Base-by-base conservation (phyloP, 2,797 vertebrate genomes). In the Smutsia temminckii region DNA sequence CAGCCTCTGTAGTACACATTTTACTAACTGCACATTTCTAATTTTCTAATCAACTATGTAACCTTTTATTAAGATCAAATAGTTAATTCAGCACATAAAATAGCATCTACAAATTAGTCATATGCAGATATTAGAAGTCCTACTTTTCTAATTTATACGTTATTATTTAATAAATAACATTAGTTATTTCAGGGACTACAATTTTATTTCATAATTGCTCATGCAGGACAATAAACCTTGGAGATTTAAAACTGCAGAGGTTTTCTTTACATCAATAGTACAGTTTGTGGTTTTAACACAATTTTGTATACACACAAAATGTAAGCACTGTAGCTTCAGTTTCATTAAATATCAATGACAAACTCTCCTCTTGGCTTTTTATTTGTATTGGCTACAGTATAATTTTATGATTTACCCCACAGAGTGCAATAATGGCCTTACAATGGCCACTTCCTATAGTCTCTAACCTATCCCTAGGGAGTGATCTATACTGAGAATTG, bases 381-480 rank as follows among this genome's bases (percentile, higher is more conserved):
- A 95, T 97, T 96, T 97, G 40, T 96, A 92, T 84, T 86, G 83
- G 46, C 75, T 89, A 84, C 57, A 93, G 84, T 71, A 81, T 89
- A 95, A 95, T 97, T 95, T 97, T 88, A 91, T 91, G 83, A 97
- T 97, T 97, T 97, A 95, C 51, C 91, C 61, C 90, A 93, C 79
- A 87, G 69, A 88, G 71, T 89, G 42, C 61, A 85, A 59, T 95
- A 96, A 96, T 87, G 74, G 40, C 40, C 69, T 95, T 94, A 75
- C 91, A 96, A 96, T 89, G 88, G 92, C 68, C 61, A 81, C 78
- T 96, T 96, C 40, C 49, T 53, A 51, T 80, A 69, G 83, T 87
- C 49, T 92, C 69, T 95, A 93, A 94, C 75, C 83, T 93, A n/a
- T 86, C 95, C 80, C 93, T 63, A 29, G 81, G 66, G 92, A 88